Conservation (phyloP, 1,140 invertebrate species). For the Brachionus koreanus region DNA sequence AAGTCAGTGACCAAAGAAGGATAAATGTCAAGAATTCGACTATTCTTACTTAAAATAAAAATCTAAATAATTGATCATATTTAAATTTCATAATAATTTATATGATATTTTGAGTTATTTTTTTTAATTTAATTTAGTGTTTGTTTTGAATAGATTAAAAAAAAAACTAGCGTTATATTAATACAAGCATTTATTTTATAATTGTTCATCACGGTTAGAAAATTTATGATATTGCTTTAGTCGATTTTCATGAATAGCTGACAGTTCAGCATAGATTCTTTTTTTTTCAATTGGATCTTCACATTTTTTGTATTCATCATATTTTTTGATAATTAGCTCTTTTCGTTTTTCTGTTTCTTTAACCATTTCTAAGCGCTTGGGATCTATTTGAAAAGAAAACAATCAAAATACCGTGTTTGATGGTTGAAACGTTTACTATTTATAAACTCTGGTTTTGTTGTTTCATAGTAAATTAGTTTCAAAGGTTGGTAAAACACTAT, state of each 20-base stretch:
- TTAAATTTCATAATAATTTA: too few species aligned
- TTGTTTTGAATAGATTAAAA: too few species aligned
- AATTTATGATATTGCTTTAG: background rate
- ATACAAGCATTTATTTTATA: background rate
- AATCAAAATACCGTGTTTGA: background rate
- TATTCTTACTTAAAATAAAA: too few species aligned
- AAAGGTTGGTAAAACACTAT: slow-evolving; percentile 16
- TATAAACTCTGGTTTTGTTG: background rate
- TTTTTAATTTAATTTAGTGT: too few species aligned
- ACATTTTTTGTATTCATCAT: slow-evolving; percentile 15
- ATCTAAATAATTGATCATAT: too few species aligned
- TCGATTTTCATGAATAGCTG: slow-evolving; percentile 18
- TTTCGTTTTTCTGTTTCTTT: background rate
- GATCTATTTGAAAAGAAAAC: background rate
- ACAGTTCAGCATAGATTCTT: background rate
- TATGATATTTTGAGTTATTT: too few species aligned
- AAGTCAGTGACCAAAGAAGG: too few species aligned
- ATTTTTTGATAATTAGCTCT: background rate
- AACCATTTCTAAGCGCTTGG: background rate
- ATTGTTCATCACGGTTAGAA: background rate
- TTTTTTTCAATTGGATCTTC: slow-evolving; percentile 12
- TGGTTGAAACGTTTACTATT: background rate
- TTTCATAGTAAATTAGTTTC: background rate
- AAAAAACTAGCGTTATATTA: too few species aligned
- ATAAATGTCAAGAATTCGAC: too few species aligned